Conservation (phyloP, 2,113 vertebrate genomes). For the Odobenus rosmarus region DNA sequence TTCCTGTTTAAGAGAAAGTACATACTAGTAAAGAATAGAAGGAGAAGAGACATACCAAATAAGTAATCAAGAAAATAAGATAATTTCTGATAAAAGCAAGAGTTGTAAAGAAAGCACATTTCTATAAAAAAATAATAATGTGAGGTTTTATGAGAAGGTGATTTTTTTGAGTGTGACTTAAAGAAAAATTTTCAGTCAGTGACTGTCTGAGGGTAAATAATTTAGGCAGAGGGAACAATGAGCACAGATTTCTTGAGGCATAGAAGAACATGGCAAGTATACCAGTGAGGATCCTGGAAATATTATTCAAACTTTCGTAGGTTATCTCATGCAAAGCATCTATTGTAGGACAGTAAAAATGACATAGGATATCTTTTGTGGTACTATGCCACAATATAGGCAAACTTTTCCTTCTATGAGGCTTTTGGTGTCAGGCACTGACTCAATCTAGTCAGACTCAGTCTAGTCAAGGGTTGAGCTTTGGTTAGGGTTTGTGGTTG, state of each 20-base stretch:
- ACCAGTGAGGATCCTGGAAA: not conserved
- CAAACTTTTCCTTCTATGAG: not conserved
- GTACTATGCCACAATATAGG: not conserved
- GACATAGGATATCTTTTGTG: not conserved
- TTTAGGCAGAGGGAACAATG: not conserved
- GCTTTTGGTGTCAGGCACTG: not conserved
- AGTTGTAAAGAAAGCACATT: not conserved
- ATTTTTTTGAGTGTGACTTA: not conserved
- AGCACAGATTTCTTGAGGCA: not conserved
- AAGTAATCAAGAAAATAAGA: not conserved
- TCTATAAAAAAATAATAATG: not conserved
- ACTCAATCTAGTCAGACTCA: not conserved
- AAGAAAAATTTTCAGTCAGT: not conserved
- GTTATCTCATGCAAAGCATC: not conserved
- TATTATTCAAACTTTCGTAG: not conserved
- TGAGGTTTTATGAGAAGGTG: not conserved
- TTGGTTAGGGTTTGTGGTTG: not conserved
- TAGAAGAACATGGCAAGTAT: not conserved
- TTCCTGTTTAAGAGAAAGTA: not conserved
- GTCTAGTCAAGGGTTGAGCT: not conserved
- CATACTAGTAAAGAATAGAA: not conserved
- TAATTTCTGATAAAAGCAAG: not conserved
- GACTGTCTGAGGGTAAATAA: not conserved
- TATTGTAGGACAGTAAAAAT: not conserved
- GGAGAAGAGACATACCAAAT: not conserved